These are phyloP conservation scores for Volucella inanis DNA, from an alignment of 2,888 invertebrate species.

Conservation along the genomic window DNA sequence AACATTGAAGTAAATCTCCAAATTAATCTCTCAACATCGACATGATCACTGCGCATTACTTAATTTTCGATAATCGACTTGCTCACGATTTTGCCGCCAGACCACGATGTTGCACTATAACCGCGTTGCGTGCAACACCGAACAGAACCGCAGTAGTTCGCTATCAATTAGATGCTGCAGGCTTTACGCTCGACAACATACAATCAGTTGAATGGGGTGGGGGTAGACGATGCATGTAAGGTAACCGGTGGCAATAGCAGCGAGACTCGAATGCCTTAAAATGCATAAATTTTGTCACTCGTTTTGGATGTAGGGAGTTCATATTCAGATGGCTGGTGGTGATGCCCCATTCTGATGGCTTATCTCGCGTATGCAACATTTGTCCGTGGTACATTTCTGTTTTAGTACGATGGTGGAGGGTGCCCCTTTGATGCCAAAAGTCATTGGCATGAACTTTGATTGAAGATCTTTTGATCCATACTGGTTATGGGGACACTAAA, in stretches of 20 bases:
- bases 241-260: conserved; percentile 5
- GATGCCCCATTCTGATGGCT: conserved; percentile 17
- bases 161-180: conserved; percentile 66
- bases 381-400: conserved; percentile 1
- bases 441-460: conserved; percentile 57
- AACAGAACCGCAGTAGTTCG: conserved; percentile 55
- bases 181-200: not conserved
- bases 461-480: conserved; percentile 54
- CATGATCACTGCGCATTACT: conserved; percentile 61
- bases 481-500: conserved; percentile 36
- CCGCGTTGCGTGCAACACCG: conserved; percentile 64
- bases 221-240: not conserved
- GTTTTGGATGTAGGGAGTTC: conserved; percentile 11
- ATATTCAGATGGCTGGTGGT: not conserved
- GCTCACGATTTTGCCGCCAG: conserved; percentile 65
- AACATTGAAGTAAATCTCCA: conserved; percentile 48
- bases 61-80: conserved; percentile 65
- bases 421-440: conserved; percentile 39
- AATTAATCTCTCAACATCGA: conserved; percentile 62
- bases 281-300: conserved; percentile 68
- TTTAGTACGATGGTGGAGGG: not conserved
- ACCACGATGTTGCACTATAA: conserved; percentile 73
- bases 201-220: not conserved
- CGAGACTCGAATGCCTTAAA: conserved; percentile 34
- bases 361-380: conserved; percentile 7